Conservation (phyloP, 2,797 vertebrate genomes). For the Halcyon chelicuti region DNA sequence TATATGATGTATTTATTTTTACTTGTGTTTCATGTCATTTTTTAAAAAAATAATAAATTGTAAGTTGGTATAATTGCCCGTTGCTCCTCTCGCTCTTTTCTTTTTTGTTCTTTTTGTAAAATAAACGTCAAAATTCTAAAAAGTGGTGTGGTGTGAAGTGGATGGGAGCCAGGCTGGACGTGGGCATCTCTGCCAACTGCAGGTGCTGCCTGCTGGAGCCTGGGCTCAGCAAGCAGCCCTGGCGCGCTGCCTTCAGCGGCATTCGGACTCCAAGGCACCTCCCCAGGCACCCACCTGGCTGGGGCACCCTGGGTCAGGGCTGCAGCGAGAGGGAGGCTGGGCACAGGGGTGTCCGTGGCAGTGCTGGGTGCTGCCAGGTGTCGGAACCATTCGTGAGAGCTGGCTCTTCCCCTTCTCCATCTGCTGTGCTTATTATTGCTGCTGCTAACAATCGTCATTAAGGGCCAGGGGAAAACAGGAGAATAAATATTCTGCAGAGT, state of each 20-base stretch:
- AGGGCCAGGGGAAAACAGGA: background rate
- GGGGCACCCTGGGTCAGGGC: fast-evolving
- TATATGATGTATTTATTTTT: conserved; percentile 89
- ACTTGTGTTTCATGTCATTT: conserved; percentile 89
- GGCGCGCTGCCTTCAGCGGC: background rate
- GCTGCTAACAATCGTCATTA: background rate
- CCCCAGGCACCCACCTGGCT: fast-evolving
- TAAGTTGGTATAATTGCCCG: conserved; percentile 85
- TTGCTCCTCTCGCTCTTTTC: conserved; percentile 65
- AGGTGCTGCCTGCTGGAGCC: background rate
- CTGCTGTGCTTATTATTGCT: background rate
- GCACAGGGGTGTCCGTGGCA: fast-evolving
- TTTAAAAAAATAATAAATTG: conserved; percentile 82
- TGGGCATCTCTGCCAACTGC: background rate
- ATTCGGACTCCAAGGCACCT: background rate
- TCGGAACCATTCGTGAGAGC: background rate
- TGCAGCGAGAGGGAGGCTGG: background rate
- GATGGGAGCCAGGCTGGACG: background rate
- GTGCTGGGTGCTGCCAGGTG: background rate
- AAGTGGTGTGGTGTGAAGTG: conserved; percentile 23
- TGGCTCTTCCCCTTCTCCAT: background rate
- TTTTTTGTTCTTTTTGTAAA: conserved; percentile 34
- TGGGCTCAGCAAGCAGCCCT: background rate
- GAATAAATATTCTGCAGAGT: conserved; percentile 17
- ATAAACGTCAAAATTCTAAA: conserved; percentile 58